phyloP scores from a whole-genome alignment of 2,113 vertebrate species.

The Pachycephala philippinensis region DNA sequence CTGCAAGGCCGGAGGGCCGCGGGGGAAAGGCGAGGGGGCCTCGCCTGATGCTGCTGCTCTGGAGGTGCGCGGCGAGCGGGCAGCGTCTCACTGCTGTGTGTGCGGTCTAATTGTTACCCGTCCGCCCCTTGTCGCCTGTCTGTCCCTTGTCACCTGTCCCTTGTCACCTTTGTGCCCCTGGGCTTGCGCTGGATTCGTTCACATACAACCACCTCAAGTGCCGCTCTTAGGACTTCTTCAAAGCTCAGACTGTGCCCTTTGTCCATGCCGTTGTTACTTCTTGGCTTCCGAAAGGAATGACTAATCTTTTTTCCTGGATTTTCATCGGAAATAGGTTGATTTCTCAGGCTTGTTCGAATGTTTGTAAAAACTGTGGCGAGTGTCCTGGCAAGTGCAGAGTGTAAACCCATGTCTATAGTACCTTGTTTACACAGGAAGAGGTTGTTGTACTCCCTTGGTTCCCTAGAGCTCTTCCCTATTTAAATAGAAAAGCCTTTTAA shows the following conservation, averaged over 20 bases:
- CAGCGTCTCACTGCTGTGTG: not conserved
- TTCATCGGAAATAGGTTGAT: not conserved
- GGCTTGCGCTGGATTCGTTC: not conserved
- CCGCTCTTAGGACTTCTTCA: fast-evolving
- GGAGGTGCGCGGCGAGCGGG: not conserved
- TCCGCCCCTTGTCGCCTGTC: not conserved
- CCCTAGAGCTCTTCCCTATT: not conserved
- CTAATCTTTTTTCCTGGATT: not conserved
- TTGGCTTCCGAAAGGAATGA: not conserved
- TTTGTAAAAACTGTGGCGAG: not conserved
- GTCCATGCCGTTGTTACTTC: fast-evolving
- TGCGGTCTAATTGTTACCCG: not conserved
- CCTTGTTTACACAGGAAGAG: not conserved
- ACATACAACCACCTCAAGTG: not conserved
- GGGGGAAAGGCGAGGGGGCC: not conserved
- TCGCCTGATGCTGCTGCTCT: not conserved
- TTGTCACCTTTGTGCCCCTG: not conserved
- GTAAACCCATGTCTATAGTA: fast-evolving
- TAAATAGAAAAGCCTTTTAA: not conserved
- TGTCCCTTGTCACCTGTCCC: too few species aligned
- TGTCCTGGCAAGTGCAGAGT: not conserved
- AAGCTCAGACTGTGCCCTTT: not conserved
- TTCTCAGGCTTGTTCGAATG: not conserved
- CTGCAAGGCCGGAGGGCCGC: not conserved
- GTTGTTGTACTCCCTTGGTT: not conserved